Evolutionary conservation across 2,113 vertebrate genomes (phyloP).

Genomic region (Calonectris borealis): DNA sequence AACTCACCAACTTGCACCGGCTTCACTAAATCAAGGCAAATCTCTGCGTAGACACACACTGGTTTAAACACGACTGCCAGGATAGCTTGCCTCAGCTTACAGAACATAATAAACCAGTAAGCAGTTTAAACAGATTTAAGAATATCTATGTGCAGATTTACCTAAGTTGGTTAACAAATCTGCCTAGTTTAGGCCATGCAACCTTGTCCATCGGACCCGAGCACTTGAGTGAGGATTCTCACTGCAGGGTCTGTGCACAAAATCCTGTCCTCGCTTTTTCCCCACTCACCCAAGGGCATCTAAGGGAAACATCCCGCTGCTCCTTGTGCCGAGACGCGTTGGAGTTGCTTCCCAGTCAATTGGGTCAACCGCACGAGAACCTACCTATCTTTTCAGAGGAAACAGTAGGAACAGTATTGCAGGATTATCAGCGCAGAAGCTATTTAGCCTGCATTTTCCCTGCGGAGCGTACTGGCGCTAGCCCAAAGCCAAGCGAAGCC

Average conservation of each 20-base stretch:
- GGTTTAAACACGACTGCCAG: neutral
- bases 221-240: neutral
- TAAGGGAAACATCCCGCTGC: neutral
- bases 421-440: neutral
- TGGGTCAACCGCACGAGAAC: neutral
- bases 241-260: neutral
- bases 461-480: neutral
- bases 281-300: neutral
- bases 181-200: neutral
- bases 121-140: neutral
- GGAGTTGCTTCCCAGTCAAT: neutral
- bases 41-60: neutral
- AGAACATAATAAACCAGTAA: neutral
- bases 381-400: neutral
- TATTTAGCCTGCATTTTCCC: neutral
- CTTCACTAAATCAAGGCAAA: neutral
- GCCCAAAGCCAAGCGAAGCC: constrained; percentile 38
- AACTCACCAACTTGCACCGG: neutral
- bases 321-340: neutral
- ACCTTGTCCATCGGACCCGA: fast-evolving
- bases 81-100: neutral
- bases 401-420: neutral
- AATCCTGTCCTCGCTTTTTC: neutral
- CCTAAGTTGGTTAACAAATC: neutral
- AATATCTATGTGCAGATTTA: neutral